Evolutionary conservation across 2,888 invertebrate genomes (phyloP).

Genomic region (Nudaria mundana): DNA sequence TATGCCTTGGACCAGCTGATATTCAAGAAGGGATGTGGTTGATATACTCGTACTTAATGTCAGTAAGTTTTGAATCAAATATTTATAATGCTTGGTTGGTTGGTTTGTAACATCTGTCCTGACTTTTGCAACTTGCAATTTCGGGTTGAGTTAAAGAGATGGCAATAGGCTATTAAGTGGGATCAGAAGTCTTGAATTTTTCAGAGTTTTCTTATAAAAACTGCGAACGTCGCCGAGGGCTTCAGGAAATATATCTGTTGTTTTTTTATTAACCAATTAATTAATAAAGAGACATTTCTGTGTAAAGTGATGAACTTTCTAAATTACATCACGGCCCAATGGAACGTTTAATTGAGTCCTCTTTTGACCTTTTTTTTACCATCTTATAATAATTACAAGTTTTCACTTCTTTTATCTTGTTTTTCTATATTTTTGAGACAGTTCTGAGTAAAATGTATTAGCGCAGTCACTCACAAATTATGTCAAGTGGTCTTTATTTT

Average conservation of each 20-base stretch:
- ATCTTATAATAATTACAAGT: conserved; percentile 47
- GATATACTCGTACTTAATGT: too few relatives aligned
- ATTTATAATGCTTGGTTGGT: too few relatives aligned
- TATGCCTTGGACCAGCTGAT: too few relatives aligned
- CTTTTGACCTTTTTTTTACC: conserved; percentile 32
- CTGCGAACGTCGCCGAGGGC: conserved; percentile 12
- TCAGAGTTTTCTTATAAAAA: conserved; percentile 12
- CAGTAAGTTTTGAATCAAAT: too few relatives aligned
- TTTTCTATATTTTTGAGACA: conserved; percentile 41
- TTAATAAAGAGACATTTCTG: conserved; percentile 39
- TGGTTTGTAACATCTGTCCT: too few relatives aligned
- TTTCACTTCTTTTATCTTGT: conserved; percentile 48
- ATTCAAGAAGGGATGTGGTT: too few relatives aligned
- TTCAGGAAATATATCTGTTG: conserved; percentile 19
- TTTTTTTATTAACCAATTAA: conserved; percentile 47
- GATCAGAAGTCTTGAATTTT: conserved; percentile 7
- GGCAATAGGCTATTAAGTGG: too few relatives aligned
- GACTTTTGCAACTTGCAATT: too few relatives aligned
- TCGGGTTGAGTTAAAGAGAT: too few relatives aligned
- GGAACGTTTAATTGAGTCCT: conserved; percentile 48
- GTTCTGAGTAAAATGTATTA: conserved; percentile 7
- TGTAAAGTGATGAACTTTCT: conserved; percentile 42
- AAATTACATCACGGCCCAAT: conserved; percentile 43
- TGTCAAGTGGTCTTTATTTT: background rate
- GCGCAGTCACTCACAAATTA: background rate